These are phyloP conservation scores for Lagocephalus sceleratus DNA, from an alignment of 2,797 vertebrate genomes.

Conservation along the genomic window DNA sequence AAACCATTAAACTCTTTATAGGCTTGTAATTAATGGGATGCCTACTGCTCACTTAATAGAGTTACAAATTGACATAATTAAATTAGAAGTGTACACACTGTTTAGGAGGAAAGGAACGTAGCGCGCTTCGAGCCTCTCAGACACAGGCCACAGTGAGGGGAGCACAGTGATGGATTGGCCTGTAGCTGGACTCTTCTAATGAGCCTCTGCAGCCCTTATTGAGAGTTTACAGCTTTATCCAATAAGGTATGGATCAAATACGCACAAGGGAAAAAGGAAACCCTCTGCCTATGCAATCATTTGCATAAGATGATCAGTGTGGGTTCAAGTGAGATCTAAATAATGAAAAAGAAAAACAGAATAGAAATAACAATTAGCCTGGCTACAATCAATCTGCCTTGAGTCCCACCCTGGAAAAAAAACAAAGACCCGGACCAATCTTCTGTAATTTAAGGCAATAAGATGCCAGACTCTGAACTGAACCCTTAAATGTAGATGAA, in stretches of 20 bases:
- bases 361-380: too few species aligned
- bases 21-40: slow-evolving; percentile 42
- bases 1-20: slow-evolving; percentile 49
- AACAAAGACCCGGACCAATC: too few species aligned
- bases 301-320: too few species aligned
- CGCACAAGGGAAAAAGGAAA: slow-evolving; percentile 7
- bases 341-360: too few species aligned
- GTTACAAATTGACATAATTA: slow-evolving; percentile 45
- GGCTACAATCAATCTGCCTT: too few species aligned
- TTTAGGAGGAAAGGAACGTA: slow-evolving; percentile 15
- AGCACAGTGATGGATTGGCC: slow-evolving; percentile 26
- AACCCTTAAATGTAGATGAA: too few species aligned
- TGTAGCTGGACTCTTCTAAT: slow-evolving; percentile 46
- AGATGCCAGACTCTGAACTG: too few species aligned
- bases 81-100: slow-evolving; percentile 58
- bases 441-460: too few species aligned
- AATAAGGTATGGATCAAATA: not conserved
- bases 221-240: slow-evolving; percentile 10
- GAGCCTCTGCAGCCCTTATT: slow-evolving; percentile 23
- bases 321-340: too few species aligned
- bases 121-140: slow-evolving; percentile 12
- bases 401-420: too few species aligned
- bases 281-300: too few species aligned
- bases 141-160: slow-evolving; percentile 26
- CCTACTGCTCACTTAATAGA: slow-evolving; percentile 5